phyloP scores from a whole-genome alignment of 2,888 invertebrate genomes.

The Agrochola lota region DNA sequence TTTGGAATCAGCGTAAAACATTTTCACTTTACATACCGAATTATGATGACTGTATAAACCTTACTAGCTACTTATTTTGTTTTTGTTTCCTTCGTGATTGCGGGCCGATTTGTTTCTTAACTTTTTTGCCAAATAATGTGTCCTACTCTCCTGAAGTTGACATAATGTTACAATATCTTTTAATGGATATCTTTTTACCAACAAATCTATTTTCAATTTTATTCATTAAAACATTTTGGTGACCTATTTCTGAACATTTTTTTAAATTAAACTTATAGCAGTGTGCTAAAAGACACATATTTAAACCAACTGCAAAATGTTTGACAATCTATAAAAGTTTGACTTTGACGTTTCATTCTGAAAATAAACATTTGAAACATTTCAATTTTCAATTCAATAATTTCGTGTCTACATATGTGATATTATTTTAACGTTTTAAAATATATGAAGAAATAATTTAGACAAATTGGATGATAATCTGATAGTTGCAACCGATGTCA shows the following conservation, averaged over 20 bases:
- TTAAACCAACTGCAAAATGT: not conserved
- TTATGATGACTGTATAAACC: too few relatives aligned
- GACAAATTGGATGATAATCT: slow-evolving; percentile 48
- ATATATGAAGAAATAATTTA: slow-evolving; percentile 21
- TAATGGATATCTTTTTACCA: too few relatives aligned
- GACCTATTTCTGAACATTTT: not conserved
- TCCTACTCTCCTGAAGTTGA: too few relatives aligned
- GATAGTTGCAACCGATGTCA: slow-evolving; percentile 84
- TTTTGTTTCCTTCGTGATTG: too few relatives aligned
- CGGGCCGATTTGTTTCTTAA: too few relatives aligned
- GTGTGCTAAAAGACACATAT: slow-evolving; percentile 26
- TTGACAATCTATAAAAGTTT: slow-evolving; percentile 28
- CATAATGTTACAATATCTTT: too few relatives aligned
- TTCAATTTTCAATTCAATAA: slow-evolving; percentile 26
- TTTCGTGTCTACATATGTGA: slow-evolving; percentile 21
- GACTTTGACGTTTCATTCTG: slow-evolving; percentile 50
- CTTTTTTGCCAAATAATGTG: too few relatives aligned
- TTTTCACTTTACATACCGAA: too few relatives aligned
- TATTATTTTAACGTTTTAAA: not conserved
- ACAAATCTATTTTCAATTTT: too few relatives aligned
- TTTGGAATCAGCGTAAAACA: too few relatives aligned
- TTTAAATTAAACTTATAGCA: not conserved
- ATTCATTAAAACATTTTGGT: too few relatives aligned
- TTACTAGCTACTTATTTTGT: too few relatives aligned
- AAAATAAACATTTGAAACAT: slow-evolving; percentile 68